Conservation (phyloP, 2,797 vertebrate genomes). For the Falco peregrinus region DNA sequence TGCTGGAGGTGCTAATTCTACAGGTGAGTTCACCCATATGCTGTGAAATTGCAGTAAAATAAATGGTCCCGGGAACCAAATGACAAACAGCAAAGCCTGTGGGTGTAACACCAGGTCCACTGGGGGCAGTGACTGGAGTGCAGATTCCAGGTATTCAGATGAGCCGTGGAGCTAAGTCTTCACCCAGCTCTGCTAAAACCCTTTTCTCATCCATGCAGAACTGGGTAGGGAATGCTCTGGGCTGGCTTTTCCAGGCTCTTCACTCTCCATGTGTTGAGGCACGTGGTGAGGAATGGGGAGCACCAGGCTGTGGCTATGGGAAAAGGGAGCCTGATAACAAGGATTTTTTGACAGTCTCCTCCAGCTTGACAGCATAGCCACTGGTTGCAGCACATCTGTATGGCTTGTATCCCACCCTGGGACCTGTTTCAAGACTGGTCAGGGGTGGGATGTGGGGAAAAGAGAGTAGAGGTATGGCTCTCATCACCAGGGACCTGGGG, state of each 20-base stretch:
- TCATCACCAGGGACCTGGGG: neutral
- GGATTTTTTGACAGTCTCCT: neutral
- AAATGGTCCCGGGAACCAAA: neutral
- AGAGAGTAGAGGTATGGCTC: neutral
- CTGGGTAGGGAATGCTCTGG: neutral
- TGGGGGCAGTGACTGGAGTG: neutral
- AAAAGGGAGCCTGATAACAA: neutral
- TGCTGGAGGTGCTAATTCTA: neutral
- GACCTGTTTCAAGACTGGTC: neutral
- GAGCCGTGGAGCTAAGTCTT: neutral
- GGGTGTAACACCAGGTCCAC: neutral
- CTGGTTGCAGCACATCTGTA: neutral
- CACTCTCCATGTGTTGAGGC: neutral
- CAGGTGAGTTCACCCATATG: neutral
- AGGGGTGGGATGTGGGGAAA: neutral
- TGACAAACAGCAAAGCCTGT: neutral
- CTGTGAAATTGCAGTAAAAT: neutral
- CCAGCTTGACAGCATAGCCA: neutral
- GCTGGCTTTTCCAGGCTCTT: neutral
- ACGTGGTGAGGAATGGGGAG: fast-evolving
- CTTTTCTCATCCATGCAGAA: neutral
- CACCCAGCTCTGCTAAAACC: neutral
- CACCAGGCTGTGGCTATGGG: neutral
- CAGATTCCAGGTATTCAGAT: neutral
- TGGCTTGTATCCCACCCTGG: neutral